Percentiles rank a stretch among this genome's conserved stretches.
These are phyloP conservation scores for Pogonus chalceus DNA, from an alignment of 1,140 invertebrate species.

Conservation along the genomic window DNA sequence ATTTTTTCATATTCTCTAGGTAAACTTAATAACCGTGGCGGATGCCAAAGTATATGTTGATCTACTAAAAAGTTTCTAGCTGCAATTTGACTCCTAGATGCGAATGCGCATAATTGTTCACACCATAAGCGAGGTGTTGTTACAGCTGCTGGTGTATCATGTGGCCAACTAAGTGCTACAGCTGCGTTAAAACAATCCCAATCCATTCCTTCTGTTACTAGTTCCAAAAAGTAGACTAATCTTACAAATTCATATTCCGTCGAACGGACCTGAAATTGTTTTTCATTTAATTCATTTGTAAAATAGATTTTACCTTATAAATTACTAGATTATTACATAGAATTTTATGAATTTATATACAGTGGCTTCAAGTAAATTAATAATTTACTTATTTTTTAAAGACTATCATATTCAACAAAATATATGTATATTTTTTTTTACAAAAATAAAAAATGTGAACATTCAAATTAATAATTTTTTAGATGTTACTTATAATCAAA, in stretches of 20 bases:
- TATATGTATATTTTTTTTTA: no score
- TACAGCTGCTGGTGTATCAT: slow-evolving; percentile 37
- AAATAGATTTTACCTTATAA: no score
- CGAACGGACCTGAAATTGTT: no score
- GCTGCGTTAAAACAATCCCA: slow-evolving; percentile 54
- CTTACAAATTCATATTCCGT: slow-evolving; percentile 58
- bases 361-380: no score
- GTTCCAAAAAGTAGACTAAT: slow-evolving; percentile 64
- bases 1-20: slow-evolving; percentile 87
- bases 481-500: no score
- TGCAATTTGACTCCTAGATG: slow-evolving; percentile 42
- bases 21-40: slow-evolving; percentile 70
- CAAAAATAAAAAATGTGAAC: no score
- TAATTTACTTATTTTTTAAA: no score
- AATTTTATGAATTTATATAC: no score
- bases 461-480: no score
- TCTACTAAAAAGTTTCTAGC: slow-evolving; percentile 52
- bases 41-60: slow-evolving; percentile 63
- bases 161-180: slow-evolving; percentile 52
- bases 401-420: no score
- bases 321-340: no score
- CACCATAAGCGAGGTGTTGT: slow-evolving; percentile 52
- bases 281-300: no score
- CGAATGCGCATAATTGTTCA: slow-evolving; percentile 47
- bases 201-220: slow-evolving; percentile 56